Evolutionary conservation across 2,888 invertebrate species (phyloP), one percentile per base, ranked within the genome.

Genomic region (Drosophila anomalata): DNA sequence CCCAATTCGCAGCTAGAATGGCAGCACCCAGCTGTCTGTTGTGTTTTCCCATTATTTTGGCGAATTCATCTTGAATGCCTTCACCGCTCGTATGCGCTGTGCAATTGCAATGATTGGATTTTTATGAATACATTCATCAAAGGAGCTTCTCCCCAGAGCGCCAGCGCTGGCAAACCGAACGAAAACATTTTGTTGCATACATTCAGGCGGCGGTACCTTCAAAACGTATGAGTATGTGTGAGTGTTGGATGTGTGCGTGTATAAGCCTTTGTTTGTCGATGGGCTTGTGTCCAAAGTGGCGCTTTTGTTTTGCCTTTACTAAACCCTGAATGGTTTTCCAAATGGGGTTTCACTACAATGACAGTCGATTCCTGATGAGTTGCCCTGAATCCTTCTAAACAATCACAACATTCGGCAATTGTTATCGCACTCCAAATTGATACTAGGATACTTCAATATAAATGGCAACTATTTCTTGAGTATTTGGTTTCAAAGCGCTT

Each of bases 41-140:
- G 73, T 83, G 69, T 76, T 77, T 78, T 77, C 67, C 86, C 84
- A 84, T 86, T 88, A 86, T 84, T 84, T 88, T 73, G 81, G 84
- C 69, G 87, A 78, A 88, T 82, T 88, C 78, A 76, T 83, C 88
- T 86, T 83, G 87, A 77, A 80, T 78, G 77, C 68, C 69, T 48
- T 67, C 60, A 53, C 51, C 61, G 46, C 58, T 62, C 46, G 60
- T 55, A 46, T 62, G 72, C 44, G 63, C 65, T 68, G 63, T 78
- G 87, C 84, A 88, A 88, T 84, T 88, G 88, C 88, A 88, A 79
- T 88, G 85, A 85, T 85, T 85, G 85, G 87, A 85, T 85, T 85
- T 85, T 85, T 88, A 88, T 85, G 85, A 85, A 85, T 84, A 88
- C 85, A 85, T 88, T 85, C 85, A 85, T 88, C 88, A 88, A 84